Evolutionary conservation across 2,797 vertebrate species (phyloP).

Genomic region (Anomalospiza imberbis): DNA sequence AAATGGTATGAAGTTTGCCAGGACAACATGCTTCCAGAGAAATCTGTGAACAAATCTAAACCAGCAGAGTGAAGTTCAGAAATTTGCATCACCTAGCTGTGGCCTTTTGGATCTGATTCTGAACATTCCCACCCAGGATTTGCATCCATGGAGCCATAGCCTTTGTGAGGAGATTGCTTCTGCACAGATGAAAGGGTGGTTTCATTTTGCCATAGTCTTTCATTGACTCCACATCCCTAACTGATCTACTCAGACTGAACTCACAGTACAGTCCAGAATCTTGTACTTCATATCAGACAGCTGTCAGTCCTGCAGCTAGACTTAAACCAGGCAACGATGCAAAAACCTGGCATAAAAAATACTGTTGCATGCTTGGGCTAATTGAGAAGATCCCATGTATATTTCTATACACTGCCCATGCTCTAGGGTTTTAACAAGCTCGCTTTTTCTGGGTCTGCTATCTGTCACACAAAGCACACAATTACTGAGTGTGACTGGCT

Average conservation of each 20-base stretch:
- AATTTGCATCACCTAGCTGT: background rate
- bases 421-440: background rate
- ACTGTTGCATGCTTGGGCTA: background rate
- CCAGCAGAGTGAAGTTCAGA: background rate
- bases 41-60: background rate
- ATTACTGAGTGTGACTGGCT: conserved; percentile 4
- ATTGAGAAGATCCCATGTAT: background rate
- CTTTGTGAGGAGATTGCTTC: background rate
- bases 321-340: background rate
- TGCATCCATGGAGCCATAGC: background rate
- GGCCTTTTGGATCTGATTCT: background rate
- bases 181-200: background rate
- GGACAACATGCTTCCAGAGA: background rate
- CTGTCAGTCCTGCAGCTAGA: background rate
- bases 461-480: background rate
- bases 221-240: background rate
- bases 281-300: background rate
- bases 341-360: background rate
- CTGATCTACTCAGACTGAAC: background rate
- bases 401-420: background rate
- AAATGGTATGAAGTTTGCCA: background rate
- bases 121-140: background rate
- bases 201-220: background rate
- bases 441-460: conserved; percentile 16
- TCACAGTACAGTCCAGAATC: background rate